Conservation (phyloP, 2,113 vertebrate genomes). For the Orientallactaga bullata region DNA sequence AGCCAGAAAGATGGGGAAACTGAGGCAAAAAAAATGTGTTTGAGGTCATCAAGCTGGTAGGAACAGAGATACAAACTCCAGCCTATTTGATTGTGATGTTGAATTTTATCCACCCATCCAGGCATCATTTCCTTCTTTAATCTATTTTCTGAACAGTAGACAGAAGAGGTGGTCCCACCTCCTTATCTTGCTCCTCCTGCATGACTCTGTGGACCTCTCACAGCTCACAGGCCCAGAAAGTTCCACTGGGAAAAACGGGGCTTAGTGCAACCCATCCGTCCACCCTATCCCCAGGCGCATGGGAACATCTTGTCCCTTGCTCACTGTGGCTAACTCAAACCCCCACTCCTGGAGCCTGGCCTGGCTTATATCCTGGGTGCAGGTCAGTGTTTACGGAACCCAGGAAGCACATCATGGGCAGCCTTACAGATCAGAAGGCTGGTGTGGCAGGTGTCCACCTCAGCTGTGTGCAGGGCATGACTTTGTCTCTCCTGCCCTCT, state of each 20-base stretch:
- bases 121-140: not conserved
- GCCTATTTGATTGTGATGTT: not conserved
- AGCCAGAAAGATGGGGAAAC: not conserved
- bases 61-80: not conserved
- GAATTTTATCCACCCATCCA: not conserved
- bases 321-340: not conserved
- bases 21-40: not conserved
- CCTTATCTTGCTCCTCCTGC: not conserved
- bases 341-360: not conserved
- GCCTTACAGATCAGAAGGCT: not conserved
- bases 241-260: not conserved
- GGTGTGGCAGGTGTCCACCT: not conserved
- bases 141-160: not conserved
- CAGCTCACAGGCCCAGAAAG: not conserved
- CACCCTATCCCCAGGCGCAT: rapidly evolving
- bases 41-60: rapidly evolving
- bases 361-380: not conserved
- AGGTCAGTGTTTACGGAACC: not conserved
- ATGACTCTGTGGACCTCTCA: not conserved
- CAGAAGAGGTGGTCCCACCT: rapidly evolving
- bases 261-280: not conserved
- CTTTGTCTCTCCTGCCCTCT: not conserved
- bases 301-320: slow-evolving; percentile 19
- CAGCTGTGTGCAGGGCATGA: not conserved
- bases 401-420: not conserved